Conservation (phyloP, 2,113 vertebrate species). For the Picathartes gymnocephalus region DNA sequence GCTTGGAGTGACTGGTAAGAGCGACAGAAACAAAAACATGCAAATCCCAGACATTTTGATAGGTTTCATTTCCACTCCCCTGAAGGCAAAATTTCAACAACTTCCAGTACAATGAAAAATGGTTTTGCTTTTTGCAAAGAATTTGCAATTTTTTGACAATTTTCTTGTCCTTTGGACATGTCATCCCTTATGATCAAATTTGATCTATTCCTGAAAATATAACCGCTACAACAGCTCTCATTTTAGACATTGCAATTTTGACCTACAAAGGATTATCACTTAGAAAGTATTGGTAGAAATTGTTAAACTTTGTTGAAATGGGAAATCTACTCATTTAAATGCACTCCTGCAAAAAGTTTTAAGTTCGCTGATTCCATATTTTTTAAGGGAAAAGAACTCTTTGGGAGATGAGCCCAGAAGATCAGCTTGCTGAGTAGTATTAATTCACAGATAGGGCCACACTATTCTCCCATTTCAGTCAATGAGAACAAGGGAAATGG, state of each 20-base stretch:
- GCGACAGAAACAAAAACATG: not conserved
- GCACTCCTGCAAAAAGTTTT: not conserved
- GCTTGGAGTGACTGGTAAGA: not conserved
- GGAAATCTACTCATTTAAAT: not conserved
- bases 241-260: not conserved
- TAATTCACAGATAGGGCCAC: not conserved
- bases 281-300: not conserved
- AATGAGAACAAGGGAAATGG: not conserved
- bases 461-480: not conserved
- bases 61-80: not conserved
- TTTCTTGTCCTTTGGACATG: not conserved
- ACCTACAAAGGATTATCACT: not conserved
- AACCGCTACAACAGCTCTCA: fast-evolving
- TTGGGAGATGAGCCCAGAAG: not conserved
- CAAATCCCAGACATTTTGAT: not conserved
- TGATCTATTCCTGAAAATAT: not conserved
- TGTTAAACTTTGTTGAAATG: not conserved
- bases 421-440: not conserved
- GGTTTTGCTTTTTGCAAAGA: not conserved
- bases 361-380: not conserved
- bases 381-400: not conserved
- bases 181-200: not conserved
- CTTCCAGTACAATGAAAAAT: not conserved
- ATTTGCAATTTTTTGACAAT: no score
- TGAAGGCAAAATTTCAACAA: not conserved